Percentiles rank a stretch among this genome's conserved stretches.
phyloP scores from a whole-genome alignment of 2,113 vertebrate genomes.

The Hippocampus comes region DNA sequence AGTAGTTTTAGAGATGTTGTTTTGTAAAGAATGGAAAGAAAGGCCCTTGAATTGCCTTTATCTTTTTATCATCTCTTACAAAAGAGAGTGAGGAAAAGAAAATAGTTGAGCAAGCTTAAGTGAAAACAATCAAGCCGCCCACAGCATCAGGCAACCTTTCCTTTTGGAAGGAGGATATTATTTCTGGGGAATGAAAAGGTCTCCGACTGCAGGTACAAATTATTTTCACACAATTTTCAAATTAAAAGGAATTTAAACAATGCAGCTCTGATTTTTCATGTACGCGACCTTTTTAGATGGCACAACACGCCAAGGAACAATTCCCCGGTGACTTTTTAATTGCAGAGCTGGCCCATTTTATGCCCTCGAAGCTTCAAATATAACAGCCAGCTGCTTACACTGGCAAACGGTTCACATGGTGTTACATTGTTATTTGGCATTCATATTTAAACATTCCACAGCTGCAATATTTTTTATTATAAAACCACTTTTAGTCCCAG shows the following conservation, averaged over 20 bases:
- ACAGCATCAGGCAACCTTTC: not conserved
- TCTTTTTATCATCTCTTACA: not conserved
- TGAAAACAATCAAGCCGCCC: not conserved
- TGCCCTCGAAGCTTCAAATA: not conserved
- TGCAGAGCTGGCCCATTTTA: not conserved
- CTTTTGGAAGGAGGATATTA: not conserved
- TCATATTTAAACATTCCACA: not conserved
- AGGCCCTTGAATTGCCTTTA: not conserved
- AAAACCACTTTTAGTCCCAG: not conserved
- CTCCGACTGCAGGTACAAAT: not conserved
- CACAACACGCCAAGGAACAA: not conserved
- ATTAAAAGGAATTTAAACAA: not conserved
- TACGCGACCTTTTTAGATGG: conserved; percentile 26
- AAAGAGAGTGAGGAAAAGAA: not conserved
- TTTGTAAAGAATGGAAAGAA: not conserved
- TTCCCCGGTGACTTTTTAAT: not conserved
- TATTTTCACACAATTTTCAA: not conserved
- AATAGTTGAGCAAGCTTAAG: not conserved
- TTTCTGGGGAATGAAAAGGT: conserved; percentile 1
- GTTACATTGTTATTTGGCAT: conserved; percentile 13
- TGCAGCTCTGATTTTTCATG: not conserved
- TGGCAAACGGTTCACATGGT: conserved; percentile 10
- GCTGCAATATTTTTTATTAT: not conserved
- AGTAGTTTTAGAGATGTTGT: not conserved
- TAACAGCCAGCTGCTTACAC: not conserved